These are phyloP conservation scores for Drosophila willistoni DNA, from an alignment of 1,140 invertebrate genomes.

Conservation along the genomic window DNA sequence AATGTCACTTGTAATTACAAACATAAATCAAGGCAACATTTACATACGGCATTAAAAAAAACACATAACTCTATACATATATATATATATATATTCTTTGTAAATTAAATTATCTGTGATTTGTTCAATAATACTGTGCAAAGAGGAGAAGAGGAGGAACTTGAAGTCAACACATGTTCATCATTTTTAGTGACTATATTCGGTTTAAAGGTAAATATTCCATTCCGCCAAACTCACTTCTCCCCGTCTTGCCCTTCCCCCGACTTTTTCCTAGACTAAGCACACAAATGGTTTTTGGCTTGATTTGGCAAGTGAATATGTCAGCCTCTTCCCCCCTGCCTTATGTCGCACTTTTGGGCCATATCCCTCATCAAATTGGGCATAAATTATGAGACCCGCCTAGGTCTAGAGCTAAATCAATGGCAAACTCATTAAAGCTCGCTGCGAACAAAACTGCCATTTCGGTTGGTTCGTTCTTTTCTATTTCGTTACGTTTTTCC, in stretches of 20 bases:
- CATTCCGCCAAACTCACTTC: slow-evolving; percentile 25
- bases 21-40: slow-evolving; percentile 28
- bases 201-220: slow-evolving; percentile 66
- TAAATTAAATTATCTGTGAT: slow-evolving; percentile 78
- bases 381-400: slow-evolving; percentile 65
- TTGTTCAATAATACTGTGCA: slow-evolving; percentile 38
- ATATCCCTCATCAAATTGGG: slow-evolving; percentile 64
- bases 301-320: slow-evolving; percentile 16
- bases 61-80: slow-evolving; percentile 30
- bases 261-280: not conserved
- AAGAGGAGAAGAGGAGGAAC: not conserved
- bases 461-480: slow-evolving; percentile 16
- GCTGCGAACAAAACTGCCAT: slow-evolving; percentile 41
- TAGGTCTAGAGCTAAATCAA: slow-evolving; percentile 64
- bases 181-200: slow-evolving; percentile 29
- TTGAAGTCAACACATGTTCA: slow-evolving; percentile 5
- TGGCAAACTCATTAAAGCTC: slow-evolving; percentile 76
- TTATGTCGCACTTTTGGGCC: not conserved
- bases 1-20: slow-evolving; percentile 75
- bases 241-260: not conserved
- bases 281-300: slow-evolving; percentile 72
- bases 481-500: slow-evolving; percentile 1
- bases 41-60: slow-evolving; percentile 21
- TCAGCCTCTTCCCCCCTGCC: slow-evolving; percentile 8
- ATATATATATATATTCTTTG: slow-evolving; percentile 50